Evolutionary conservation across 2,888 invertebrate genomes (phyloP), one percentile per base, ranked within the genome.

Genomic region (Nomada fabriciana): DNA sequence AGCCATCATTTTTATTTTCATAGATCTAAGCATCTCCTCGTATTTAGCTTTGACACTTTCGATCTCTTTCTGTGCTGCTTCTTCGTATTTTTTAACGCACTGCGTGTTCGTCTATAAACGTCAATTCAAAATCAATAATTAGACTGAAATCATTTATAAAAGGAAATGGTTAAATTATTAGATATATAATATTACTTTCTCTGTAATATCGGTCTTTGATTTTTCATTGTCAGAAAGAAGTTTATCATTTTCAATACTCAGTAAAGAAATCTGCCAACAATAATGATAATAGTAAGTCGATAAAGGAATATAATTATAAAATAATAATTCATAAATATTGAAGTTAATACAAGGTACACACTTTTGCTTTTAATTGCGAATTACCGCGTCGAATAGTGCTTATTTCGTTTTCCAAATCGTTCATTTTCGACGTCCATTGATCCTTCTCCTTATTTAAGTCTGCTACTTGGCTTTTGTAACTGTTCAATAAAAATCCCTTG

Each of bases 401-500:
- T 36, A 86, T 80, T 25, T 91, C 88, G 18, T 72, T 88, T 47
- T 88, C 87, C 47, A 90, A 69, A 43, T 77, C 82, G 52, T 82
- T 88, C 7, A 86, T 84, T 57, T 75, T 87, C 2, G 70, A 70
- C 43, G 75, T 15, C 10, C 77, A 59, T 47, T 84, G 75, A n/a
- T 86, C 75, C 47, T 87, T 90, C 50, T 91, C 89, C 42, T 88
- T 88, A 7, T 75, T 74, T 18, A 89, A 42, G 36, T 89, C 88
- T 9, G 83, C 68, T 23, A 90, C 36, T 63, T 90, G 90, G 52
- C 80, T 82, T 63, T 91, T 91, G 59, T 89, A 91, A 67, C 78
- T 91, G 64, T 88, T 91, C 18, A 91, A 36, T 75, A 90, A 79
- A 69, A 88, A 84, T 63, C 86, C 87, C 61, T 88, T 90, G 57